Evolutionary conservation across 2,888 invertebrate species (phyloP).

Genomic region (Drosophila hawaiiensis): DNA sequence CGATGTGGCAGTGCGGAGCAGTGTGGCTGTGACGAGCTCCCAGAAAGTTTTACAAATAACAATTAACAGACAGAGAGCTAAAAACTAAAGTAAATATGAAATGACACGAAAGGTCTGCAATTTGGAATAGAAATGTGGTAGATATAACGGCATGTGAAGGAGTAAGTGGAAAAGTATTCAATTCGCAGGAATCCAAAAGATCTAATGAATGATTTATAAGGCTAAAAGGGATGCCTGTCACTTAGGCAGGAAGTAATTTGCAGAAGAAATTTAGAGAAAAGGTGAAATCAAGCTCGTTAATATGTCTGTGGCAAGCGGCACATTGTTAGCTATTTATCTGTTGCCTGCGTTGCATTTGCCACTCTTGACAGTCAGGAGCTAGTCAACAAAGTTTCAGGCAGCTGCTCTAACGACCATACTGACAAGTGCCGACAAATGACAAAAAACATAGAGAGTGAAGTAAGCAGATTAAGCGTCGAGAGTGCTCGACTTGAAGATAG

Average conservation of each 20-base stretch:
- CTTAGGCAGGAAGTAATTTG: constrained; percentile 7
- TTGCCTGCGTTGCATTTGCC: constrained; percentile 47
- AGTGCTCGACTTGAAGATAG: background rate
- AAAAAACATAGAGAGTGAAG: constrained; percentile 2
- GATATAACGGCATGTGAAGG: constrained; percentile 5
- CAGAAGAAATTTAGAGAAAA: constrained; percentile 2
- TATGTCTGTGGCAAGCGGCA: constrained; percentile 15
- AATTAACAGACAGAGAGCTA: constrained; percentile 59
- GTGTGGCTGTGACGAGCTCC: constrained; percentile 2
- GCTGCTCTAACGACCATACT: constrained; percentile 20
- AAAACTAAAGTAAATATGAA: constrained; percentile 37
- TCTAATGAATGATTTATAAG: constrained; percentile 45
- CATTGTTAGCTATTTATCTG: constrained; percentile 40
- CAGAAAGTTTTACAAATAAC: constrained; percentile 59
- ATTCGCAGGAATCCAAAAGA: background rate
- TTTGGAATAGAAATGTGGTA: background rate
- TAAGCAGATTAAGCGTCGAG: background rate
- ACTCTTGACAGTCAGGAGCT: constrained; percentile 25
- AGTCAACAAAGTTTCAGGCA: constrained; percentile 45
- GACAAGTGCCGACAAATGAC: constrained; percentile 9
- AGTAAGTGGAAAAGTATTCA: constrained; percentile 17
- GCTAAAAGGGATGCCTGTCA: background rate
- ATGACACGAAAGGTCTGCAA: constrained; percentile 7
- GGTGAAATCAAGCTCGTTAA: constrained; percentile 14
- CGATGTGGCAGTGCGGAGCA: background rate